These are phyloP conservation scores for Columbina picui DNA, from an alignment of 2,113 vertebrate genomes.

Conservation along the genomic window DNA sequence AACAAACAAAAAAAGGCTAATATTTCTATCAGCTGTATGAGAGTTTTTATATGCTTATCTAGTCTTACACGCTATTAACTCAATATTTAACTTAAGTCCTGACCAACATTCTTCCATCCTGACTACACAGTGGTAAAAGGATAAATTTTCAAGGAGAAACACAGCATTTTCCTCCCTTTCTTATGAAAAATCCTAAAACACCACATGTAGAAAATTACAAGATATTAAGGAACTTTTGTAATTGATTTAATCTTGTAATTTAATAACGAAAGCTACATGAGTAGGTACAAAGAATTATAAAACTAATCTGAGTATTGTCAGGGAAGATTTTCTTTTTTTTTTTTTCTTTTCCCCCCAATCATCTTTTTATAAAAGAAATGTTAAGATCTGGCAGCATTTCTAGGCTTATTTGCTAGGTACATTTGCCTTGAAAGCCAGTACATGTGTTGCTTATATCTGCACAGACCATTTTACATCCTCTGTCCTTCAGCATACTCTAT, in stretches of 20 bases:
- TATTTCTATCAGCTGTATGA: background rate
- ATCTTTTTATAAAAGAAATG: background rate
- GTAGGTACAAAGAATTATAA: background rate
- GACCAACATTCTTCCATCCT: background rate
- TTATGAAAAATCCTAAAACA: background rate
- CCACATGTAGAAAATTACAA: background rate
- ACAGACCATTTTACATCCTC: background rate
- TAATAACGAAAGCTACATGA: background rate
- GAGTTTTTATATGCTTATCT: background rate
- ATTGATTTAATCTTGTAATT: background rate
- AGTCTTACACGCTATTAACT: background rate
- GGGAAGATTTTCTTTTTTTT: background rate
- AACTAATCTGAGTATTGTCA: background rate
- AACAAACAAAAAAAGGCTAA: background rate
- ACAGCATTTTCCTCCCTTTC: background rate
- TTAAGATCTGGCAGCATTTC: background rate
- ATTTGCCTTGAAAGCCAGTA: background rate
- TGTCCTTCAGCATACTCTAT: background rate
- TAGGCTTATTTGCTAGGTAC: background rate
- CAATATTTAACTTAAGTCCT: background rate
- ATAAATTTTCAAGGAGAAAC: background rate
- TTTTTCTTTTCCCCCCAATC: background rate
- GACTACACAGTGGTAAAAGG: background rate
- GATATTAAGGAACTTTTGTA: background rate
- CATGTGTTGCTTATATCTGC: background rate